Evolutionary conservation across 2,797 vertebrate species (phyloP).

Genomic region (Macroramphosus scolopax): DNA sequence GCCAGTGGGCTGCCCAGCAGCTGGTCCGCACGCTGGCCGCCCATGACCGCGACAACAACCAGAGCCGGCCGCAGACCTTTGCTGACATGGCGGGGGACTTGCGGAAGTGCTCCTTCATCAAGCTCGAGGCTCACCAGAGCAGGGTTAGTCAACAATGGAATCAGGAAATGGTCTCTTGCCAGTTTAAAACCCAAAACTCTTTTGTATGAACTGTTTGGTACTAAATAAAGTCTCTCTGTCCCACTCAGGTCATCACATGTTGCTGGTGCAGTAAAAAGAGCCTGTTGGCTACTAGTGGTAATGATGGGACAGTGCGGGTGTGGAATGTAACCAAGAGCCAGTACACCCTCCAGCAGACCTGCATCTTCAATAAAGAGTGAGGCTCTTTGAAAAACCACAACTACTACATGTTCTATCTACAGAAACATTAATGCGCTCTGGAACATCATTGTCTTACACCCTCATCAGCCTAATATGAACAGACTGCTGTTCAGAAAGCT

Average conservation of each 20-base stretch:
- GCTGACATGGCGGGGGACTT: constrained; percentile 96
- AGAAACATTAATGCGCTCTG: not conserved
- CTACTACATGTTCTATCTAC: not conserved
- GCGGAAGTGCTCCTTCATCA: constrained; percentile 91
- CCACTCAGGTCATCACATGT: constrained; percentile 88
- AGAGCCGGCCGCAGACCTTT: constrained; percentile 88
- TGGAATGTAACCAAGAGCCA: constrained; percentile 97
- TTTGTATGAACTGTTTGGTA: not conserved
- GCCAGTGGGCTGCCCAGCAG: constrained; percentile 98
- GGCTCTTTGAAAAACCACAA: constrained; percentile 1
- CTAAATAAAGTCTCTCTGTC: not conserved
- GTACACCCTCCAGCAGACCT: constrained; percentile 93
- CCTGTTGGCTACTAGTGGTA: constrained; percentile 92
- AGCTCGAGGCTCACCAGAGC: constrained; percentile 96
- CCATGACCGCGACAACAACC: constrained; percentile 96
- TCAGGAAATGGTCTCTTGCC: not conserved
- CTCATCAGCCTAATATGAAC: too few relatives aligned
- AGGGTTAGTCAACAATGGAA: constrained; percentile 73
- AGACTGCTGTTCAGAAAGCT: too few relatives aligned
- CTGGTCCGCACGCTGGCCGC: constrained; percentile 93
- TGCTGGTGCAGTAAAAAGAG: constrained; percentile 92
- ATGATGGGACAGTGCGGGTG: constrained; percentile 91
- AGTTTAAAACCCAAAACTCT: not conserved
- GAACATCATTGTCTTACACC: too few relatives aligned
- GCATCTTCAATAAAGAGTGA: constrained; percentile 88